These are phyloP conservation scores for Anolis apletophallus DNA, from an alignment of 2,797 vertebrate species.

Conservation along the genomic window DNA sequence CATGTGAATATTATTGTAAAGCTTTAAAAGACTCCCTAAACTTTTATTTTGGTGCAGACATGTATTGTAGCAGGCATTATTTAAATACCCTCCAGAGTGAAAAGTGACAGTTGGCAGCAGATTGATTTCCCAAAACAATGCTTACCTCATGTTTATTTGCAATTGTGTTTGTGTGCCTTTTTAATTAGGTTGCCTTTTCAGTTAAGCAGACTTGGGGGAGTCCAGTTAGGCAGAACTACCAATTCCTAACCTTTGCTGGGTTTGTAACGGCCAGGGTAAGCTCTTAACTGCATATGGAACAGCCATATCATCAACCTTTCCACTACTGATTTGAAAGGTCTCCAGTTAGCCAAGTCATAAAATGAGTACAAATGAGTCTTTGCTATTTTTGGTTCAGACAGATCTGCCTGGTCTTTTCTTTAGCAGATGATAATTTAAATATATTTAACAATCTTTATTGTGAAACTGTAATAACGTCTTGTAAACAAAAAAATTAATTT, in stretches of 20 bases:
- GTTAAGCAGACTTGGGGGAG: neutral
- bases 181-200: neutral
- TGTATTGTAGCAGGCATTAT: neutral
- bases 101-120: neutral
- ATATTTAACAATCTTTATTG: neutral
- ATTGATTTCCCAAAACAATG: neutral
- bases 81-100: neutral
- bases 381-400: neutral
- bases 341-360: too few species aligned
- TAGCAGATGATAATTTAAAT: neutral
- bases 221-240: neutral
- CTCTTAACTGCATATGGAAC: too few species aligned
- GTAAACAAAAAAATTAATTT: too few species aligned
- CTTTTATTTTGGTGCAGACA: neutral
- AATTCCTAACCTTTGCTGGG: neutral
- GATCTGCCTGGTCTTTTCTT: neutral
- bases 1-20: neutral
- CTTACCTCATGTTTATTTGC: neutral
- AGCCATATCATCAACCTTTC: neutral
- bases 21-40: neutral
- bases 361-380: neutral
- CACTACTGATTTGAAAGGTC: neutral
- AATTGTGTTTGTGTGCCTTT: neutral
- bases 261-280: neutral
- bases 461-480: neutral